phyloP scores from a whole-genome alignment of 1,140 invertebrate species.

The Drosophila bifasciata region DNA sequence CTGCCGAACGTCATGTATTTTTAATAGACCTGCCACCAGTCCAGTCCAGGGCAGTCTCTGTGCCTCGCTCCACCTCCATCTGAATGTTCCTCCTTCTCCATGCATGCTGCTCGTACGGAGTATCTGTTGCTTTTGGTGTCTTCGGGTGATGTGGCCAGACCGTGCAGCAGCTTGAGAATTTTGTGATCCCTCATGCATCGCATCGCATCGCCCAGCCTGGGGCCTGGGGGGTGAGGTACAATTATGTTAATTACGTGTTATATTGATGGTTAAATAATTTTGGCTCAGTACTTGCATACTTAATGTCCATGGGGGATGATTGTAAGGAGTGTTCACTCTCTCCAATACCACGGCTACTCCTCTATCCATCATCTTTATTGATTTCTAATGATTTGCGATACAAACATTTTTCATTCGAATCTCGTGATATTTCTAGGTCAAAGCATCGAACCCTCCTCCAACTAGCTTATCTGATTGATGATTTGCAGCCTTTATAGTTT shows the following conservation, averaged over 20 bases:
- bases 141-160: neutral
- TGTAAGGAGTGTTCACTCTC: neutral
- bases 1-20: slow-evolving; percentile 48
- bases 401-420: neutral
- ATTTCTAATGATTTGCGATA: neutral
- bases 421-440: neutral
- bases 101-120: no score
- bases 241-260: slow-evolving; percentile 79
- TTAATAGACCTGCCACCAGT: slow-evolving; percentile 65
- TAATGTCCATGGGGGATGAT: slow-evolving; percentile 5
- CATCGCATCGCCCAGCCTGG: neutral
- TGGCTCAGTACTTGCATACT: slow-evolving; percentile 31
- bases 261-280: slow-evolving; percentile 73
- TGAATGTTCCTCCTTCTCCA: neutral
- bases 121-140: neutral
- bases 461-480: neutral
- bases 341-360: no score
- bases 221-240: slow-evolving; percentile 25
- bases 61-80: slow-evolving; percentile 6
- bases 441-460: neutral
- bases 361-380: no score
- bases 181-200: slow-evolving; percentile 27
- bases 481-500: slow-evolving; percentile 19
- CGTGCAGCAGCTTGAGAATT: no score
- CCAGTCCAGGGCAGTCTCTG: slow-evolving; percentile 16